Percentiles rank a stretch among this genome's conserved stretches.
Conservation (phyloP, 2,797 vertebrate species). For the Manis javanica region DNA sequence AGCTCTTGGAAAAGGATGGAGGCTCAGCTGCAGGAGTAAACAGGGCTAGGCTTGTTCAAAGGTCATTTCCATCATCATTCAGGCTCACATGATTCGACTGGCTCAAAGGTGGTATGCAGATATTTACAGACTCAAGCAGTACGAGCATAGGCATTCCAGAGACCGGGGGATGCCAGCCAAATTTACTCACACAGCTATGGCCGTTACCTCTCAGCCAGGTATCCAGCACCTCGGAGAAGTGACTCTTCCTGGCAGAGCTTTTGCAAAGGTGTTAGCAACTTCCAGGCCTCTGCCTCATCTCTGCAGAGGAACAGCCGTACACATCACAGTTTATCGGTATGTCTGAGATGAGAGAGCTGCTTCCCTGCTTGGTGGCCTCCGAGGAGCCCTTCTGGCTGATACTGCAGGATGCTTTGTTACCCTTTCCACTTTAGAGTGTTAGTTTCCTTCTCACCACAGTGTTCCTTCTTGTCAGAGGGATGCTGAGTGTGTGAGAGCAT, state of each 20-base stretch:
- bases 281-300: background rate
- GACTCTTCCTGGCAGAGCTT: background rate
- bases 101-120: background rate
- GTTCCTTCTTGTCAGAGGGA: constrained; percentile 64
- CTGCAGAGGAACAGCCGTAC: background rate
- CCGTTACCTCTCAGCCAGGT: background rate
- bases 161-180: background rate
- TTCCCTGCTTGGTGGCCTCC: background rate
- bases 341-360: background rate
- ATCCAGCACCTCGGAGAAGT: background rate
- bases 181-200: background rate
- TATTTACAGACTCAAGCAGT: rapidly evolving
- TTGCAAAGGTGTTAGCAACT: background rate
- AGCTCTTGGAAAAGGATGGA: background rate
- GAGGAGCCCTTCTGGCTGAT: constrained; percentile 68
- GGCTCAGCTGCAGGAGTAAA: background rate
- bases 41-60: background rate
- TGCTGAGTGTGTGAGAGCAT: background rate
- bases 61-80: background rate
- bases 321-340: constrained; percentile 12
- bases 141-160: background rate
- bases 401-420: constrained; percentile 60
- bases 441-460: background rate
- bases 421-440: constrained; percentile 39
- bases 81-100: background rate